Evolutionary conservation across 2,888 invertebrate species (phyloP), one percentile per base, ranked within the genome.

Genomic region (Auanema freiburgensis): DNA sequence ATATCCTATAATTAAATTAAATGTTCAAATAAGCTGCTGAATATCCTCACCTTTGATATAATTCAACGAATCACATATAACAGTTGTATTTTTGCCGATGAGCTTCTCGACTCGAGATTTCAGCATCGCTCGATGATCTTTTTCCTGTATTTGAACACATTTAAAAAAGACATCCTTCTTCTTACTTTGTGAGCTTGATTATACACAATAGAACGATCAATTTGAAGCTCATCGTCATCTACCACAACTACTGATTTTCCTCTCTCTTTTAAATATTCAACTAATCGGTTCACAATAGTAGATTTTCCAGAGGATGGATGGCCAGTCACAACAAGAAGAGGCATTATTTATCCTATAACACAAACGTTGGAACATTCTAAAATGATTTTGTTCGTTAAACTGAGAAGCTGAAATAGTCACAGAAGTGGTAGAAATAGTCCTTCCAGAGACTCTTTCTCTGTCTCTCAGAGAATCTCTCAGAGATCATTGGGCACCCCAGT

Each of bases 61-160:
- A 86, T 97, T 97, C 64, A 91, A 88, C 0, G 91, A 91, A 85
- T 97, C 97, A 60, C 95, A 87, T 79, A 97, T 93, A 14, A 95
- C 89, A 8, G 96, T 88, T 83, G 90, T 90, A 16, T 90, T 90
- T 74, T 89, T 74, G 10, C 67, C 66, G 23, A 83, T 54, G 16
- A 64, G 57, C 40, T 73, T 71, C 56, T 82, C 77, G 10, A 80
- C 73, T 59, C 70, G 65, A 3, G 78, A 75, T 18, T 79, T 71
- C 33, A 82, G 57, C 56, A 67, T 76, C 6, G 76, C 74, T 6
- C 81, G 66, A n/a, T 74, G 66, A 65, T 82, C 76, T 64, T 80
- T 79, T 56, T 82, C 82, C 71, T 77, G 44, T 25, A 70, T 58
- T 5, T 66, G 16, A 18, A 67, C 10, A 59, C 23, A 12, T 11